These are phyloP conservation scores for Microctonus aethiopoides DNA, from an alignment of 2,888 invertebrate species.

Conservation along the genomic window DNA sequence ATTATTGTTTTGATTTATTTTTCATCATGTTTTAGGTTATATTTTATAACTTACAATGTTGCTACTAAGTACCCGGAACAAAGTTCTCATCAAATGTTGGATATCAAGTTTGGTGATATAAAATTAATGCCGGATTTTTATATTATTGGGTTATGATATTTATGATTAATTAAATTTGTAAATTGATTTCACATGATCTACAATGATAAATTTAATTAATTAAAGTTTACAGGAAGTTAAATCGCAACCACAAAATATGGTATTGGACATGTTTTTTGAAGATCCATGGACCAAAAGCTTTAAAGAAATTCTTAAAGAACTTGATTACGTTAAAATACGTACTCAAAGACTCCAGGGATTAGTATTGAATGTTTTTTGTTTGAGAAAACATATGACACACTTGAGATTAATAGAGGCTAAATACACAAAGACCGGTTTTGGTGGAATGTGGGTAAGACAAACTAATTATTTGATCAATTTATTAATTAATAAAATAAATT, in stretches of 20 bases:
- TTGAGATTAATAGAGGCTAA: conserved; percentile 87
- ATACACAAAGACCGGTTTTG: conserved; percentile 89
- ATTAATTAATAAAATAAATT: conserved; percentile 8
- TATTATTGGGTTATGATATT: conserved; percentile 77
- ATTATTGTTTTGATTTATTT: background rate
- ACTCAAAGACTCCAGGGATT: conserved; percentile 87
- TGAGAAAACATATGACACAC: conserved; percentile 83
- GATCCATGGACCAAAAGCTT: conserved; percentile 87
- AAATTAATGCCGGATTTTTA: conserved; percentile 83
- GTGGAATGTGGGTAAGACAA: conserved; percentile 88
- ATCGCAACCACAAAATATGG: conserved; percentile 85
- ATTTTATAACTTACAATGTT: conserved; percentile 92
- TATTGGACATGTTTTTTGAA: conserved; percentile 83
- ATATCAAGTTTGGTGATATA: conserved; percentile 74
- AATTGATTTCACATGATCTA: background rate
- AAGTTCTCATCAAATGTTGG: conserved; percentile 78
- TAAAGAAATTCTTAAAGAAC: conserved; percentile 75
- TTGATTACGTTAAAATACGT: conserved; percentile 82
- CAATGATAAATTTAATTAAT: background rate
- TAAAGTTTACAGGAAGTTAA: conserved; percentile 89
- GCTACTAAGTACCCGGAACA: conserved; percentile 82
- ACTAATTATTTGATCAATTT: too few species aligned
- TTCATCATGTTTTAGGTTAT: conserved; percentile 71
- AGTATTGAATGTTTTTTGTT: conserved; percentile 80
- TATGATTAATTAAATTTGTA: conserved; percentile 20